Percentiles rank a stretch among this genome's conserved stretches.
Evolutionary conservation across 2,888 invertebrate species (phyloP).

Genomic region (Euclidia mi): DNA sequence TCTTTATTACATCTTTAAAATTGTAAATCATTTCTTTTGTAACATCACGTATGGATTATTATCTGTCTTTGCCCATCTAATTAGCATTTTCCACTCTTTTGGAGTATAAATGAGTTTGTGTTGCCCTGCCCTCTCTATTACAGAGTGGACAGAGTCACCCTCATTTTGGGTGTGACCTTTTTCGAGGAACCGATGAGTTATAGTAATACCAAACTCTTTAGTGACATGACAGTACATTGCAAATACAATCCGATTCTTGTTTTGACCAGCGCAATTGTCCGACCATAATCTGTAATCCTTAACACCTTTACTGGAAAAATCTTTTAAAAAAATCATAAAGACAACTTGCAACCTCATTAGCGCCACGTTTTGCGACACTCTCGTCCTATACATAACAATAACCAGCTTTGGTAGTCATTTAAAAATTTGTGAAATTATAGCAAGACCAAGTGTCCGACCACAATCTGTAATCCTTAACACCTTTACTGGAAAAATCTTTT

Average conservation of each 20-base stretch:
- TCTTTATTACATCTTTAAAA: conserved; percentile 14
- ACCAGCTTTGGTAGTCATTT: too few species aligned
- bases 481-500: too few species aligned
- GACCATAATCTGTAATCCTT: conserved; percentile 1
- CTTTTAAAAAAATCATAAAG: conserved; percentile 3
- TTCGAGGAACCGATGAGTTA: conserved; percentile 5
- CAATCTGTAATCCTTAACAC: too few species aligned
- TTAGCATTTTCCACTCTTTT: not conserved
- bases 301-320: conserved; percentile 1
- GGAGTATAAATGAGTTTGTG: not conserved
- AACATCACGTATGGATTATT: too few species aligned
- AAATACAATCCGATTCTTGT: not conserved
- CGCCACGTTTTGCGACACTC: too few species aligned
- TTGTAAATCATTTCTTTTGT: conserved; percentile 12
- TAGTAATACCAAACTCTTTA: not conserved
- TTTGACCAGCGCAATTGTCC: conserved; percentile 1
- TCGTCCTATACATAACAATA: too few species aligned
- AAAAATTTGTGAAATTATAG: too few species aligned
- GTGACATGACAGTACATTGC: not conserved
- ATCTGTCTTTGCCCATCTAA: conserved; percentile 8
- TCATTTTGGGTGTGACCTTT: conserved; percentile 8
- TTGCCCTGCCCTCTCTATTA: not conserved
- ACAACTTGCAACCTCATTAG: too few species aligned
- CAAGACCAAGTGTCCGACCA: too few species aligned
- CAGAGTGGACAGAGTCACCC: conserved; percentile 2